A percentile compares a stretch with the other conserved stretches of the same genome.
Evolutionary conservation across 2,888 invertebrate genomes (phyloP).

Genomic region (Acanthosoma haemorrhoidale): DNA sequence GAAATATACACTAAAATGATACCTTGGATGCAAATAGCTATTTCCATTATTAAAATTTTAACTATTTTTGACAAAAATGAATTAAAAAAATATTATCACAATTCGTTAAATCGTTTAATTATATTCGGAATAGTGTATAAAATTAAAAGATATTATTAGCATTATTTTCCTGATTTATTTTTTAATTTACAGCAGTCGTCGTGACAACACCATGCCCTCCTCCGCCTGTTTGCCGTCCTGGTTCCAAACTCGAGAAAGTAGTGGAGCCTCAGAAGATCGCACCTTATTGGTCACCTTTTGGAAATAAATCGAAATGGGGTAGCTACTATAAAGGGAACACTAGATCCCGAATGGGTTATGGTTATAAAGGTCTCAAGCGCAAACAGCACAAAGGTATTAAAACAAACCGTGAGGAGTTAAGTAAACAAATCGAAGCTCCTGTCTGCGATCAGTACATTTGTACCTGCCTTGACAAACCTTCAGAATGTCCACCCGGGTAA

Average conservation of each 20-base stretch:
- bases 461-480: conserved; percentile 16
- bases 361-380: neutral
- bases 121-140: too few relatives aligned
- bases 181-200: neutral
- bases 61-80: too few relatives aligned
- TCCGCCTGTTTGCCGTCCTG: conserved; percentile 48
- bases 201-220: conserved; percentile 27
- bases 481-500: conserved; percentile 28
- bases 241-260: conserved; percentile 49
- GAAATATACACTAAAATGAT: too few relatives aligned
- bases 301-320: conserved; percentile 40
- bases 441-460: conserved; percentile 40
- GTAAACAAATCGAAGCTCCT: conserved; percentile 4
- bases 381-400: conserved; percentile 29
- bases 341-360: neutral
- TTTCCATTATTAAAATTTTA: too few relatives aligned
- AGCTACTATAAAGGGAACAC: conserved; percentile 34
- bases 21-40: too few relatives aligned
- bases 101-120: too few relatives aligned
- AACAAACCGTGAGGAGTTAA: neutral
- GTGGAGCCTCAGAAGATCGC: conserved; percentile 28
- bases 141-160: too few relatives aligned
- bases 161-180: neutral
- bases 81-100: too few relatives aligned
- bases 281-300: conserved; percentile 38